Evolutionary conservation across 2,888 invertebrate genomes (phyloP), one percentile per base, ranked within the genome.

Genomic region (Agrotis segetum): DNA sequence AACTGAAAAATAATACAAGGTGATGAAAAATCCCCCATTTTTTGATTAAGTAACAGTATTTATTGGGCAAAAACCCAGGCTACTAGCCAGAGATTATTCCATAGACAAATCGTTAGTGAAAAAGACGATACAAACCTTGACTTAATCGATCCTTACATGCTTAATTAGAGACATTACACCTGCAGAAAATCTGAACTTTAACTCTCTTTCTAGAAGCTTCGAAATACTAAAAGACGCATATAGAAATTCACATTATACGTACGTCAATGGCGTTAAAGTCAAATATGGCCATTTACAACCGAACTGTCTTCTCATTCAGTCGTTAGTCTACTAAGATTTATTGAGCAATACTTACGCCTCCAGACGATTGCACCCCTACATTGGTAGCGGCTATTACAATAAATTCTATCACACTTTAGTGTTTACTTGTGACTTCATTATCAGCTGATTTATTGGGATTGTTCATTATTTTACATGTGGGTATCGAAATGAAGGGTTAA

Each of bases 341-440:
- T 67, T 81, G 19, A 44, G 61, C 21, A 72, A 81, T 65, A 71
- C 3, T 50, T 47, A 17, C 29, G 72, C 79, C 82, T 81, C 65
- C 79, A 71, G 82, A 56, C 50, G 29, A 64, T 29, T 67, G 56
- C 78, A 79, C 56, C 67, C 78, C 60, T 77, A 64, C 72, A 67
- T n/a, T 62, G 29, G 67, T 64, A 49, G 53, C 21, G 3, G 44
- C 82, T 61, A 79, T 81, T 79, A 72, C 61, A 62, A 79, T 79
- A 81, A 79, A 79, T 81, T 72, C 49, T 55, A 67, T 40, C 47
- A 53, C 52, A 49, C 40, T 71, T 77, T 63, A 61, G 56, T 77
- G 44, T 59, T n/a, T 19, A 50, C 44, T 77, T 81, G 77, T 67
- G 81, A 77, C 78, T 81, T 79, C 77, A 78, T 81, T 81, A 78